These are phyloP conservation scores for Tipula confusa DNA, from an alignment of 2,888 invertebrate species.

Conservation along the genomic window DNA sequence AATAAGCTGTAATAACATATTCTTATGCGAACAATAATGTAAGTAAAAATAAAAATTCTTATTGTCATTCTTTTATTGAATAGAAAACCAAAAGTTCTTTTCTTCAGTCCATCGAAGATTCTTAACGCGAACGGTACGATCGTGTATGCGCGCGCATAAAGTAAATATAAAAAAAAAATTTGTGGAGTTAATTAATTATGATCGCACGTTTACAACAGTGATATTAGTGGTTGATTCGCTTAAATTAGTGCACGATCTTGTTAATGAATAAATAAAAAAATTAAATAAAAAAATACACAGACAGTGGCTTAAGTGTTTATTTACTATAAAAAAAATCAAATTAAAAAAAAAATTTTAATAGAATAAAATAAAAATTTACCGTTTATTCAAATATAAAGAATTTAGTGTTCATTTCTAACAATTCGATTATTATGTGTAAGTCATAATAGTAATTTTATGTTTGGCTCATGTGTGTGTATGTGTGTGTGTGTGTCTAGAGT, in stretches of 20 bases:
- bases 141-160: neutral
- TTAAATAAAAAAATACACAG: too few species aligned
- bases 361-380: neutral
- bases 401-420: neutral
- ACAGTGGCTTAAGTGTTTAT: neutral
- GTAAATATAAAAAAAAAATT: neutral
- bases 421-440: neutral
- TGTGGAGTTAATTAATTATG: neutral
- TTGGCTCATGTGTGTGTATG: neutral
- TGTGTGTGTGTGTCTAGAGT: neutral
- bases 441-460: neutral
- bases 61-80: neutral
- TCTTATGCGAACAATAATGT: neutral
- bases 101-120: conserved; percentile 25
- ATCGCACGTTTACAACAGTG: neutral
- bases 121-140: neutral
- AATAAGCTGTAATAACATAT: too few species aligned
- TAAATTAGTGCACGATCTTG: neutral
- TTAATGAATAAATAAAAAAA: neutral
- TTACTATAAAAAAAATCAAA: neutral
- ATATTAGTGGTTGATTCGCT: neutral
- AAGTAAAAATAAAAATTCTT: neutral
- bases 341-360: neutral
- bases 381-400: conserved; percentile 5
- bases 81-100: conserved; percentile 20